Conservation (phyloP, 2,113 vertebrate species). For the Triplophysa rosa region DNA sequence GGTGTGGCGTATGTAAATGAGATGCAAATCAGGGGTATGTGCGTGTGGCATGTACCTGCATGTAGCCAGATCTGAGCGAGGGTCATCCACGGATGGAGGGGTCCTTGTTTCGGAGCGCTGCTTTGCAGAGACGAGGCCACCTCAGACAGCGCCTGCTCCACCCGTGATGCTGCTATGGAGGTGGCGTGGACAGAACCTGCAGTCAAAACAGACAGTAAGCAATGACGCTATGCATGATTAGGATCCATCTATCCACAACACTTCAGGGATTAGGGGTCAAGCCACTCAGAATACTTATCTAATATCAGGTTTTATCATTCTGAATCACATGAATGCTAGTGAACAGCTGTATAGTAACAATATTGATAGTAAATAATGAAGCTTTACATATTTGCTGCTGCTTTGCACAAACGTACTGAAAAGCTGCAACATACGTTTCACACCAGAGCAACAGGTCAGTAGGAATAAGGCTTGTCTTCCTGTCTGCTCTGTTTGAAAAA, state of each 20-base stretch:
- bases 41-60: conserved; percentile 78
- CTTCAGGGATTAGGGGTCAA: not conserved
- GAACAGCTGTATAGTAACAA: not conserved
- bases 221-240: not conserved
- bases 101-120: conserved; percentile 93
- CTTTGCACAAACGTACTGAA: not conserved
- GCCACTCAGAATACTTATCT: not conserved
- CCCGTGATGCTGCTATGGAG: conserved; percentile 93
- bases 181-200: conserved; percentile 94
- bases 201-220: conserved; percentile 21
- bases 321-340: not conserved
- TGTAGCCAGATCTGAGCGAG: conserved; percentile 99
- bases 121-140: conserved; percentile 97
- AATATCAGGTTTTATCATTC: not conserved
- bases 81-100: conserved; percentile 97
- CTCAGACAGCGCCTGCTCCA: conserved; percentile 96
- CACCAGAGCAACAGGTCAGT: not conserved
- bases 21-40: not conserved
- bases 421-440: not conserved
- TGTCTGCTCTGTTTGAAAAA: not conserved
- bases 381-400: not conserved
- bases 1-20: not conserved
- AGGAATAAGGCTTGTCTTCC: not conserved
- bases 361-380: not conserved
- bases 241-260: not conserved